Base-by-base conservation (phyloP, 2,888 invertebrate genomes). In the Drosophila stalkeri region DNA sequence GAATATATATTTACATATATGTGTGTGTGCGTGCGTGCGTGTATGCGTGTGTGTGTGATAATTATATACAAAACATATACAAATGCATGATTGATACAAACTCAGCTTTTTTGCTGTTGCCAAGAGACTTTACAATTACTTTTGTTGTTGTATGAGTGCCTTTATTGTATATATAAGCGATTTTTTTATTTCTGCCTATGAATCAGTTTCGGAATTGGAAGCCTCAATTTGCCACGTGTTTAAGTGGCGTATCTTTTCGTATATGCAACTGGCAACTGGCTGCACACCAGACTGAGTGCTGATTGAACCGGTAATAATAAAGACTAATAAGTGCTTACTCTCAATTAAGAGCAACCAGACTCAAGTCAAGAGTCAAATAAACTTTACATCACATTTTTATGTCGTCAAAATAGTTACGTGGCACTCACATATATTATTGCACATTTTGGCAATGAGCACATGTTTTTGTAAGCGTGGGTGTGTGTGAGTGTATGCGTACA, bases 121-220 rank as follows among this genome's bases (percentile, higher is more conserved):
- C 44, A 72, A 65, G 72, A 56, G 61, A 33, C 44, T 76, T 59
- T 12, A 12, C 49, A 63, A 43, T 63, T 68, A 73, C 46, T 72
- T 52, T 16, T 51, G 3, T 11, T 18, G n/a, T 12, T 35, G 59
- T 59, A 43, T 63, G 54, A 12, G 41, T 35, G 35, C 16, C 31
- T 14, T 31, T 62, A 4, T 51, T 43, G 31, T 33, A 37, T 68
- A 8, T 23, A 20, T 11, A 33, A 20, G 37, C 27, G n/a, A 11
- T 11, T 55, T 66, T 70, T 56, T 43, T 56, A 37, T 72, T 62
- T 63, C 31, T 73, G 70, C 70, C 54, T 46, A 62, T 61, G 80
- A 79, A 71, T 79, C 66, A 80, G 62, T 67, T 78, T 64, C 14
- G 1, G 1, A 35, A 31, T 43, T 54, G 37, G 11, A 46, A 31